These are phyloP conservation scores for Oreochromis tanganicae DNA, from an alignment of 2,113 vertebrate species.

Conservation along the genomic window DNA sequence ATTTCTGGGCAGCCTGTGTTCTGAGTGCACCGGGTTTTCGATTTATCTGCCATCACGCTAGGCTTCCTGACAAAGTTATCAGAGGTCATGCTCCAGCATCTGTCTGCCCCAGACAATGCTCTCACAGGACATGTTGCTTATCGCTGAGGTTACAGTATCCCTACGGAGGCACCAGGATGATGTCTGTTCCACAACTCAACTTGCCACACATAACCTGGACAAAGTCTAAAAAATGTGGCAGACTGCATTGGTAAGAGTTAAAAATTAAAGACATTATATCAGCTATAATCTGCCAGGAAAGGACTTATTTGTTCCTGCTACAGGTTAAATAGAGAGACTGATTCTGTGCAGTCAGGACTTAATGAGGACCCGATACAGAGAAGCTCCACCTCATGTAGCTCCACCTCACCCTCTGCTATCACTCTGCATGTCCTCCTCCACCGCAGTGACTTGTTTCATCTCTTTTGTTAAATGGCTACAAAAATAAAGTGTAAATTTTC, in stretches of 20 bases:
- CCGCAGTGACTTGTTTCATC: background rate
- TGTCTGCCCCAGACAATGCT: constrained; percentile 33
- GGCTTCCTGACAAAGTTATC: constrained; percentile 51
- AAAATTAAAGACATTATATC: background rate
- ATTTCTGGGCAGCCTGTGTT: constrained; percentile 2
- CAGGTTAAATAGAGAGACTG: background rate
- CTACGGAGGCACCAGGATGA: background rate
- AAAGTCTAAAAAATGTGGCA: background rate
- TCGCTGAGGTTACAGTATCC: constrained; percentile 14
- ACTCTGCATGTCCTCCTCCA: background rate
- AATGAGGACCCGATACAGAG: background rate
- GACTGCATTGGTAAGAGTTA: background rate
- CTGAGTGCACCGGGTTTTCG: background rate
- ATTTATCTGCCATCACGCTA: constrained; percentile 35
- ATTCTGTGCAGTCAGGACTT: background rate
- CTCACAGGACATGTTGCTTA: constrained; percentile 14
- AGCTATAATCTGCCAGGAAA: background rate
- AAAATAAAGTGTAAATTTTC: background rate
- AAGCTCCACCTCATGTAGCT: background rate
- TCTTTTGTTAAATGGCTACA: background rate
- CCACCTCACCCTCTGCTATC: background rate
- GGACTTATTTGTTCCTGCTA: background rate
- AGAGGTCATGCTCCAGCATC: constrained; percentile 44
- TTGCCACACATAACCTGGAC: background rate
- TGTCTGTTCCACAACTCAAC: background rate